Evolutionary conservation across 1,140 invertebrate species (phyloP), one percentile per base, ranked within the genome.

Genomic region (Pararge aegeria): DNA sequence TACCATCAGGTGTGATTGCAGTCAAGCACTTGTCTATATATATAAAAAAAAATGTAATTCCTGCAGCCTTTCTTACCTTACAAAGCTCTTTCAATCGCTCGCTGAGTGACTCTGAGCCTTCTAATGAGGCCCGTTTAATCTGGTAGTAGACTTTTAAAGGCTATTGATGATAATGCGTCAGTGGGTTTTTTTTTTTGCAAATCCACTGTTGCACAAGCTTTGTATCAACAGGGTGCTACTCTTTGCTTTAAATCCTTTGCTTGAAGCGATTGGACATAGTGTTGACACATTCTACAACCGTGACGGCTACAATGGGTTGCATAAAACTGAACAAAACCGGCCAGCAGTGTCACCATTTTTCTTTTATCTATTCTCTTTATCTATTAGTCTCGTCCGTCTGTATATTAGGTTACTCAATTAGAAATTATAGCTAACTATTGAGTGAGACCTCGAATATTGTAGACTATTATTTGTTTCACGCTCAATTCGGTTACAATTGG

Each of bases 271-370:
- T 61, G 40, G 59, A 40, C 20, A 61, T 55, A 61, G 58, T 54
- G 37, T 51, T 38, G 44, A 52, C 59, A 51, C 21, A 52, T 19
- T 52, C n/a, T 13, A 37, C 1, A 18, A 42, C 30, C 59, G 59
- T 61, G 59, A 55, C 52, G 52, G 20, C 24, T 9, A 61, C 59
- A 61, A 61, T 61, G 53, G 59, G n/a, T 61, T 42, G 46, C 46
- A 12, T 12, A 40, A 49, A n/a, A n/a, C n/a, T n/a, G n/a, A n/a
- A 24, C 24, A 24, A 24, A 24, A 24, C 24, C 2, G 24, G n/a
- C n/a, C n/a, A 55, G 19, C 19, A 16, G 34, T 61, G 20, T 51
- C 37, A 49, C 34, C 16, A 40, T 55, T 30, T 58, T 58, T 44
- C 42, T 48, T 48, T 48, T 21, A 48, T 48, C 44, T 21, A 48